Evolutionary conservation across 2,797 vertebrate species (phyloP), one percentile per base, ranked within the genome.

Genomic region (Florisuga fusca): DNA sequence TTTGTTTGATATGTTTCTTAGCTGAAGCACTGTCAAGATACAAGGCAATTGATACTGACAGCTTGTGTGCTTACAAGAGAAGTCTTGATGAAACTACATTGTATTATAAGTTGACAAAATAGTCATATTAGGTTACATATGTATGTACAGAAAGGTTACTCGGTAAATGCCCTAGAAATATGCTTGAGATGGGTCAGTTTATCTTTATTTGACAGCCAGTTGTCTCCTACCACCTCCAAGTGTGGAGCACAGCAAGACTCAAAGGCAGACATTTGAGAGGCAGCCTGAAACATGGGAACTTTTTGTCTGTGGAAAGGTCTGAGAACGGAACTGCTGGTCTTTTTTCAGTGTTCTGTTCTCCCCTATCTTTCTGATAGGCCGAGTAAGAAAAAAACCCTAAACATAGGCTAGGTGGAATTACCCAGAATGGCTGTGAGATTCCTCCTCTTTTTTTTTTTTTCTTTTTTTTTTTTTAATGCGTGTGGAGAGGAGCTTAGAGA

Each of bases 41-140:
- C 29, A 34, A 13, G 23, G 20, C 54, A 50, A 50, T 50, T 64
- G 22, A 43, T 45, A 9, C 41, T 64, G 33, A 13, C 54, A 64
- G 19, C 34, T 34, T 68, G 2, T 21, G 5, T 84, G 31, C 55
- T 68, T 88, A 10, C 13, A 77, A 20, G 43, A 89, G 62, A 75
- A 68, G 33, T 26, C 48, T 43, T 84, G 36, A 12, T 61, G 67
- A 79, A 69, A 34, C 19, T 8, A n/a, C 48, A 31, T 33, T 23
- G 3, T 64, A 25, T 61, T 72, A 2, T 3, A 50, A 75, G 11
- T 50, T 64, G 36, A 51, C 87, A 51, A 76, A 86, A 50, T 64
- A 41, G 16, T 14, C 12, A 3, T 38, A 3, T n/a, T n/a, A 79
- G 19, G 15, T 57, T 61, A 16, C 0, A 0, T 61, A 15, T 12